phyloP scores from a whole-genome alignment of 2,888 invertebrate species.

The Nephrotoma appendiculata region DNA sequence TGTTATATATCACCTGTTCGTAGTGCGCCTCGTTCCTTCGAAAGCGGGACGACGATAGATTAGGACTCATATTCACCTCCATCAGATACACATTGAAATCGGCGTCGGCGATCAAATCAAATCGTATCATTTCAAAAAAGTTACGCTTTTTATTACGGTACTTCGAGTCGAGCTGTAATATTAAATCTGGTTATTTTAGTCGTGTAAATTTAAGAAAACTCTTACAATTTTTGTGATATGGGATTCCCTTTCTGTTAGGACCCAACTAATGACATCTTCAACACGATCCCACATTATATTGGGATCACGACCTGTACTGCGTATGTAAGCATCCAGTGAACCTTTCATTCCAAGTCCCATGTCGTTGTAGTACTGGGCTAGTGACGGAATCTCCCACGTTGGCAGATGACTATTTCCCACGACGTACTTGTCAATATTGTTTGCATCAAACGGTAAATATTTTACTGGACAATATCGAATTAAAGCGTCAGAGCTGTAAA shows the following conservation, averaged over 20 bases:
- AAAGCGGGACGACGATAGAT: conserved; percentile 85
- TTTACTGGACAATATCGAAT: conserved; percentile 79
- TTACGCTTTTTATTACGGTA: conserved; percentile 35
- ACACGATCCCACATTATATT: conserved; percentile 65
- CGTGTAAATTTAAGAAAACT: conserved; percentile 18
- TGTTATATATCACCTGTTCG: conserved; percentile 79
- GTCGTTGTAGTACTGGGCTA: conserved; percentile 52
- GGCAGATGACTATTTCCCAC: conserved; percentile 90
- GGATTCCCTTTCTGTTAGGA: conserved; percentile 55
- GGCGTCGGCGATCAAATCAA: conserved; percentile 86
- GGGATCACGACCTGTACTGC: conserved; percentile 53
- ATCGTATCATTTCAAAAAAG: conserved; percentile 90
- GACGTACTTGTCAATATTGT: conserved; percentile 74
- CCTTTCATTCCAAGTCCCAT: conserved; percentile 74
- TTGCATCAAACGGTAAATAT: conserved; percentile 80
- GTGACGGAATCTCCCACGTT: conserved; percentile 77
- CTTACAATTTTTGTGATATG: conserved; percentile 46
- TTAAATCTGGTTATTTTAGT: conserved; percentile 9
- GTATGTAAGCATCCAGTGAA: conserved; percentile 64
- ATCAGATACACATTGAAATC: conserved; percentile 72
- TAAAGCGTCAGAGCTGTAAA: conserved; percentile 76
- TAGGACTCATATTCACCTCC: conserved; percentile 98
- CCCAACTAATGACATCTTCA: conserved; percentile 57
- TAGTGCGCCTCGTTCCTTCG: conserved; percentile 78
- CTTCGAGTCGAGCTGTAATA: conserved; percentile 32